Base-by-base conservation (phyloP, 2,888 invertebrate genomes). In the Heliconius charithonia region DNA sequence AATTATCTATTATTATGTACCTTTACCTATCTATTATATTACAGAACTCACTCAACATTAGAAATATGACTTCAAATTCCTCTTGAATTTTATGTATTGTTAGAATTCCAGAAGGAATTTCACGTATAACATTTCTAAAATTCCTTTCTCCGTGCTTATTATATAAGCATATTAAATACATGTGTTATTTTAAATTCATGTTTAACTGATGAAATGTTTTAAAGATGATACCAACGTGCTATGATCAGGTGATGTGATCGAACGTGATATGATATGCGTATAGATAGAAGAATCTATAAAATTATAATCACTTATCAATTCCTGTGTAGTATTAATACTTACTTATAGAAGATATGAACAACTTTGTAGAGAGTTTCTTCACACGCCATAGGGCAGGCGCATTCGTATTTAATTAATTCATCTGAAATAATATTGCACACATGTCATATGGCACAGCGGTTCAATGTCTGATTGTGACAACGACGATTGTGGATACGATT, bases 331-430 rank as follows among this genome's bases (percentile, higher is more conserved):
- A 22, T 7, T 16, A 27, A 7, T 78, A 89, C 93, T 92, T 88
- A 96, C 96, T 89, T 90, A 83, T 93, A 93, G 83, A 90, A 91
- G 63, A 92, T 88, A 72, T 94, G 89, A 29, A 96, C 91, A 2
- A 95, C 88, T 83, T 95, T 95, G 83, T 96, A 96, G 79, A 93
- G 92, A 1, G 96, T 95, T 84, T 96, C 96, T 62, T 95, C 93
- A 82, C 96, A 96, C 27, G 95, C 95, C 85, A 96, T 95, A 2
- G 96, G 93, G 83, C 96, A 96, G 73, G 95, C 89, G 83, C 96
- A 96, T 51, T 91, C 89, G 76, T 84, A 82, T 71, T 80, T 82
- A 29, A 75, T 70, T 65, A 84, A 79, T 25, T 80, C 80, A 72
- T 82, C 84, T 85, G 80, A 76, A 45, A 70, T 51, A 32, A 25